phyloP scores from a whole-genome alignment of 2,113 vertebrate species.

The Melanocharis versteri region DNA sequence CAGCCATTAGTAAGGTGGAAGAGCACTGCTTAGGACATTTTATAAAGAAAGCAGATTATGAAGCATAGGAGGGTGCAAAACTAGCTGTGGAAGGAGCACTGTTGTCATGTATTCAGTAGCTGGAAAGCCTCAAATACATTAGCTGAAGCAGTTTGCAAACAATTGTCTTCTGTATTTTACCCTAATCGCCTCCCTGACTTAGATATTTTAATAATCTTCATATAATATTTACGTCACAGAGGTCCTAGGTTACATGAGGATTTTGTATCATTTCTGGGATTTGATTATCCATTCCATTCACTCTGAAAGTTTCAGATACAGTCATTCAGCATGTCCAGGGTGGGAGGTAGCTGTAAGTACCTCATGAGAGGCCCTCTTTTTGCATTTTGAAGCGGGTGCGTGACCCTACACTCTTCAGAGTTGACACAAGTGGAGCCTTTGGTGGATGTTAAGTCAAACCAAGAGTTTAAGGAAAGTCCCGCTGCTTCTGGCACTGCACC shows the following conservation, averaged over 20 bases:
- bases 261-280: background rate
- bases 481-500: background rate
- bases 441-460: constrained; percentile 20
- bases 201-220: background rate
- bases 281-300: background rate
- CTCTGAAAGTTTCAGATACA: background rate
- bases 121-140: background rate
- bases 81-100: background rate
- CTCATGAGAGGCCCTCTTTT: background rate
- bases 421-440: background rate
- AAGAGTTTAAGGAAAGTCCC: constrained; percentile 43
- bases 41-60: background rate
- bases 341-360: background rate
- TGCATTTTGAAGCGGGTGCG: background rate
- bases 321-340: background rate
- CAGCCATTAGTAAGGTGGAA: background rate
- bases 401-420: background rate
- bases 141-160: background rate
- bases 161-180: background rate
- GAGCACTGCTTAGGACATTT: background rate
- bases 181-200: background rate
- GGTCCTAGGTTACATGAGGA: background rate
- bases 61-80: background rate
- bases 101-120: background rate
- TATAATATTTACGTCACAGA: background rate